These are phyloP conservation scores for Coenonympha arcania DNA, from an alignment of 2,888 invertebrate genomes.

Conservation along the genomic window DNA sequence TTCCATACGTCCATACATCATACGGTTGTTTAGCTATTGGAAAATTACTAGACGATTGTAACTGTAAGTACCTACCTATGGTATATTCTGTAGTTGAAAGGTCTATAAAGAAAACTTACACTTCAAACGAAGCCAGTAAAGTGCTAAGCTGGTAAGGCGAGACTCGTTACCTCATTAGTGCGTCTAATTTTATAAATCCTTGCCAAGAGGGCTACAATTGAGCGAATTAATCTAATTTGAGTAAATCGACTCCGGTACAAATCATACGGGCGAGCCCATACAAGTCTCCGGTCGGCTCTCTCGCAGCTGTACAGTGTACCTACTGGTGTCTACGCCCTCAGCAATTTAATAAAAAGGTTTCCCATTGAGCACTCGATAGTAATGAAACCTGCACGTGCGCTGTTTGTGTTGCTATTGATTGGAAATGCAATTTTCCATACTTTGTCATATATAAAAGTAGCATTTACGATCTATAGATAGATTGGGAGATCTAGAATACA, in stretches of 20 bases:
- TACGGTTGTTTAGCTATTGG: too few relatives aligned
- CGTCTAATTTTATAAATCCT: conserved; percentile 17
- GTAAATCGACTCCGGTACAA: conserved; percentile 46
- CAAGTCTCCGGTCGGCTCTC: too few relatives aligned
- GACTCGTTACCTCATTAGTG: conserved; percentile 8
- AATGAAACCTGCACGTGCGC: conserved; percentile 33
- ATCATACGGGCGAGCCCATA: conserved; percentile 65
- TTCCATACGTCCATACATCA: too few relatives aligned
- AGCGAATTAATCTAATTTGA: conserved; percentile 54
- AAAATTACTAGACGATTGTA: too few relatives aligned
- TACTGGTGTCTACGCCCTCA: conserved; percentile 32
- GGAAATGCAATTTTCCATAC: conserved; percentile 10
- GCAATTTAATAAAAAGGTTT: conserved; percentile 73
- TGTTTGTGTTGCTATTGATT: conserved; percentile 25
- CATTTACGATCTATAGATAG: neutral
- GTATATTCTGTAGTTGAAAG: too few relatives aligned
- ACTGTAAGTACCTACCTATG: too few relatives aligned
- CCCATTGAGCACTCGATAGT: conserved; percentile 40
- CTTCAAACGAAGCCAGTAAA: neutral
- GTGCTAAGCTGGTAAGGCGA: conserved; percentile 1
- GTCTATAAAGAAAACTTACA: conserved; percentile 1
- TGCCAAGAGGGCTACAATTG: conserved; percentile 38
- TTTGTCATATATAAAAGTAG: neutral
- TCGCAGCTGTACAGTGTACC: too few relatives aligned
- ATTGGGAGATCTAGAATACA: too few relatives aligned